phyloP scores from a whole-genome alignment of 2,113 vertebrate species.

The Arothron firmamentum region DNA sequence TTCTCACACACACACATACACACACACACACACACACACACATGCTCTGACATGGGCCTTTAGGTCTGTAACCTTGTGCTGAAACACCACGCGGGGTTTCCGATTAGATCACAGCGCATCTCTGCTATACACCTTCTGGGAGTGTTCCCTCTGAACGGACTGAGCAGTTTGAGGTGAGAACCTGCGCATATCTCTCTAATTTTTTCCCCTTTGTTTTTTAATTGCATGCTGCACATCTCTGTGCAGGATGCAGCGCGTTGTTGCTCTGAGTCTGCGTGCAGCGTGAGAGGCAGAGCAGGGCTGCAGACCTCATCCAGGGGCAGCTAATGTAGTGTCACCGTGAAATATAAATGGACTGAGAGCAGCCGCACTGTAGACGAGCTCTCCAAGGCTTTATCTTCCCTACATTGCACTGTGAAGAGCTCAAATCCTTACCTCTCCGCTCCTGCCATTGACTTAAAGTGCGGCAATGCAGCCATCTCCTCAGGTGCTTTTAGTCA shows the following conservation, averaged over 20 bases:
- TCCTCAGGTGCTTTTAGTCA: constrained; percentile 55
- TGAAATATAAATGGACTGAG: constrained; percentile 63
- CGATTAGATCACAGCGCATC: constrained; percentile 17
- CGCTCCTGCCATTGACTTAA: constrained; percentile 55
- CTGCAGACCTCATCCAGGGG: constrained; percentile 44
- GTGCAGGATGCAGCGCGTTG: constrained; percentile 1
- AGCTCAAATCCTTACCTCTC: constrained; percentile 59
- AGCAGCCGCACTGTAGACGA: constrained; percentile 56
- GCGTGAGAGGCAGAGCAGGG: constrained; percentile 8
- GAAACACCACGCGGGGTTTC: constrained; percentile 40
- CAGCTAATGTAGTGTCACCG: constrained; percentile 62
- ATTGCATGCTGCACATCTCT: background rate
- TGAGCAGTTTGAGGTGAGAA: constrained; percentile 58
- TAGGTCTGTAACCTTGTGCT: constrained; percentile 23
- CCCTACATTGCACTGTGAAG: constrained; percentile 48
- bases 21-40: constrained; percentile 21
- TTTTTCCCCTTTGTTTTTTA: background rate
- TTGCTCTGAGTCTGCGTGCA: too few relatives aligned
- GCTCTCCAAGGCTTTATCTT: constrained; percentile 55
- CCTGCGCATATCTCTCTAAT: background rate
- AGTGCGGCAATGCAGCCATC: constrained; percentile 62
- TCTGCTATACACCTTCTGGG: constrained; percentile 9
- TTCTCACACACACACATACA: constrained; percentile 11
- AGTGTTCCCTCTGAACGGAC: constrained; percentile 35
- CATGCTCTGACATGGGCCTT: constrained; percentile 13